phyloP scores from a whole-genome alignment of 2,113 vertebrate genomes.

The Ophthalmotilapia sp. region DNA sequence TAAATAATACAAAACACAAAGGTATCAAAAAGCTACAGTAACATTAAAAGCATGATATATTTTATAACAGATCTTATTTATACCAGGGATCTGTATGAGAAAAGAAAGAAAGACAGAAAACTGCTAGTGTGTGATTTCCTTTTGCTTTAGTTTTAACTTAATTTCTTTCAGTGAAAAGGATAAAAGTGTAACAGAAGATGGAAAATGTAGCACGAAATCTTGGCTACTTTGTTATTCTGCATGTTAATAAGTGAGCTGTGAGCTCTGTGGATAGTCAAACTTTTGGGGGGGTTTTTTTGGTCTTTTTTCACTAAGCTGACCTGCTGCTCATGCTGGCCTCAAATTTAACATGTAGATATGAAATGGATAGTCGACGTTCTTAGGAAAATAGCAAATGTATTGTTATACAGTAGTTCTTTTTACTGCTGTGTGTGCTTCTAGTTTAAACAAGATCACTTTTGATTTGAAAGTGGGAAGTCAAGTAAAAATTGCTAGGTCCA shows the following conservation, averaged over 20 bases:
- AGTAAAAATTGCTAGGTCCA: not conserved
- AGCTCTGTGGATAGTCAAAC: not conserved
- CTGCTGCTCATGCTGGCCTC: not conserved
- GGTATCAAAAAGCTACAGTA: not conserved
- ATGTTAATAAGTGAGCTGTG: not conserved
- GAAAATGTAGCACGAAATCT: not conserved
- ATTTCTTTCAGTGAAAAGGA: not conserved
- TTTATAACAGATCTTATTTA: not conserved
- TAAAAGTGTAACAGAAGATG: not conserved
- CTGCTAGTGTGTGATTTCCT: not conserved
- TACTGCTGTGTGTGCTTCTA: not conserved
- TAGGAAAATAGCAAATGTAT: not conserved
- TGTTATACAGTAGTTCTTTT: not conserved
- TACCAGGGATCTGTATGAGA: not conserved
- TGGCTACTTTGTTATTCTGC: not conserved
- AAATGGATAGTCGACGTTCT: not conserved
- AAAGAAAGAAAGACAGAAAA: not conserved
- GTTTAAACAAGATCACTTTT: not conserved
- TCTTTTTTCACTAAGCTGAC: not conserved
- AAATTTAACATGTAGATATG: not conserved
- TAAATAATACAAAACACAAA: not conserved
- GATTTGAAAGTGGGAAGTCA: not conserved
- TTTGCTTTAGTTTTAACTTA: not conserved
- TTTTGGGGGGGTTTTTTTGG: accelerated
- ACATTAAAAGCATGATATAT: not conserved